Conservation (phyloP, 2,888 invertebrate genomes). For the Phytoseiulus persimilis region DNA sequence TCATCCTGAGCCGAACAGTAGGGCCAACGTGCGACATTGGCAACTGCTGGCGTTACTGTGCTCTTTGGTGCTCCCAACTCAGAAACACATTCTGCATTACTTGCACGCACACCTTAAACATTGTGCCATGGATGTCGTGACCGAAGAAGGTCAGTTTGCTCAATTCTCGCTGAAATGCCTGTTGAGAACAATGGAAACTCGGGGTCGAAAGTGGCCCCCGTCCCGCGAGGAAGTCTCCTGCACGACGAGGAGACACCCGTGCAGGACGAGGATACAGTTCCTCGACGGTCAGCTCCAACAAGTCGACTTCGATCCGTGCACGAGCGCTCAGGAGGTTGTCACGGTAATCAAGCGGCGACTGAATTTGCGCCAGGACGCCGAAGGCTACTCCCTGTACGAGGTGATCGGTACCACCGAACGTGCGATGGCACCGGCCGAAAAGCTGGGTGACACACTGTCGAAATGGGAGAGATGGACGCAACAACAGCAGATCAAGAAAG, state of each 20-base stretch:
- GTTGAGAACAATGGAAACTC: constrained; percentile 57
- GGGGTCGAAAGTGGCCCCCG: constrained; percentile 78
- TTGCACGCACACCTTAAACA: constrained; percentile 78
- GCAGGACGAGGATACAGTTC: constrained; percentile 80
- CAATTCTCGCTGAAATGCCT: constrained; percentile 79
- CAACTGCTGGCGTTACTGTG: constrained; percentile 71
- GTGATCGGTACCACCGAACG: constrained; percentile 71
- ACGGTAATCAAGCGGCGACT: constrained; percentile 67
- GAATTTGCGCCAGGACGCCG: constrained; percentile 68
- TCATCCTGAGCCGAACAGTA: constrained; percentile 66
- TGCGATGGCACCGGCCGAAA: constrained; percentile 69
- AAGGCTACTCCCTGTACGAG: constrained; percentile 87
- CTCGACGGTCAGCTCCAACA: constrained; percentile 91
- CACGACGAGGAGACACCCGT: constrained; percentile 72
- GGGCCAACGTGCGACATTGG: constrained; percentile 83
- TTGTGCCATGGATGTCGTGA: constrained; percentile 74
- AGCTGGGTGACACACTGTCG: constrained; percentile 85
- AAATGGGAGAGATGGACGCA: constrained; percentile 69
- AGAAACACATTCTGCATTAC: constrained; percentile 73
- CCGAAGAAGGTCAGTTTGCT: constrained; percentile 89
- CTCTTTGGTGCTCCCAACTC: constrained; percentile 74
- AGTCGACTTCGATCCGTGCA: constrained; percentile 86
- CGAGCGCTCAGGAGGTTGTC: constrained; percentile 68
- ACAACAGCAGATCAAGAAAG: constrained; percentile 43
- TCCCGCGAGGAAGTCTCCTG: constrained; percentile 84